Conservation (phyloP, 2,888 invertebrate species). For the Noctua janthina region DNA sequence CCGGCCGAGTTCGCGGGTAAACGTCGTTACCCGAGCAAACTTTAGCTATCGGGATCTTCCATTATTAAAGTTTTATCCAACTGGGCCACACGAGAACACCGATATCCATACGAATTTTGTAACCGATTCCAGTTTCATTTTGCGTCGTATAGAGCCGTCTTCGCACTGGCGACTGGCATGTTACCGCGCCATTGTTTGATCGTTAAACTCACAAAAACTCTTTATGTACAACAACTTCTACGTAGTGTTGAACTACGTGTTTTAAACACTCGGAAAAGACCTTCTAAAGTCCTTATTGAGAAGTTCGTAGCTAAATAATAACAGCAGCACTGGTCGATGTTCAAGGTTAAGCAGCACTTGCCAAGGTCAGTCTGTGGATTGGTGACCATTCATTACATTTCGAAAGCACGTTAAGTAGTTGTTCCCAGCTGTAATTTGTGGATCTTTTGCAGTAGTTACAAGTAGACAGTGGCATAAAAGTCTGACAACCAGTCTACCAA, state of each 20-base stretch:
- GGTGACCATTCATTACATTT: not conserved
- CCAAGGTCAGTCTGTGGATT: not conserved
- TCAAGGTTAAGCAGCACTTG: not conserved
- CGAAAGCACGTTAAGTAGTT: not conserved
- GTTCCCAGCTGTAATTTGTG: not conserved
- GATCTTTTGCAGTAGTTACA: not conserved
- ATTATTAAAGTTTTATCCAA: constrained; percentile 85
- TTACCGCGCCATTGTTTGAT: constrained; percentile 61
- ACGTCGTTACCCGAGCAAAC: constrained; percentile 77
- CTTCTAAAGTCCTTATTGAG: not conserved
- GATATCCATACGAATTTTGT: constrained; percentile 73
- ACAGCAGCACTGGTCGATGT: not conserved
- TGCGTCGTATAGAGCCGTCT: constrained; percentile 55
- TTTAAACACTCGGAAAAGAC: not conserved
- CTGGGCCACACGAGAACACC: constrained; percentile 73
- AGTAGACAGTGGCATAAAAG: not conserved
- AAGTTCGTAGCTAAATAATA: not conserved
- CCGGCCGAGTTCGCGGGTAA: constrained; percentile 76
- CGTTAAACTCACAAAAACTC: constrained; percentile 58
- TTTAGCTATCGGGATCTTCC: constrained; percentile 82
- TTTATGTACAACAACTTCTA: constrained; percentile 31
- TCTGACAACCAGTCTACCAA: not conserved
- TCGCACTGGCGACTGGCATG: constrained; percentile 46
- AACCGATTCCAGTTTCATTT: constrained; percentile 66
- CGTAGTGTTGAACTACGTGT: not conserved